phyloP scores from a whole-genome alignment of 1,140 invertebrate genomes.

The Nasonia longicornis region DNA sequence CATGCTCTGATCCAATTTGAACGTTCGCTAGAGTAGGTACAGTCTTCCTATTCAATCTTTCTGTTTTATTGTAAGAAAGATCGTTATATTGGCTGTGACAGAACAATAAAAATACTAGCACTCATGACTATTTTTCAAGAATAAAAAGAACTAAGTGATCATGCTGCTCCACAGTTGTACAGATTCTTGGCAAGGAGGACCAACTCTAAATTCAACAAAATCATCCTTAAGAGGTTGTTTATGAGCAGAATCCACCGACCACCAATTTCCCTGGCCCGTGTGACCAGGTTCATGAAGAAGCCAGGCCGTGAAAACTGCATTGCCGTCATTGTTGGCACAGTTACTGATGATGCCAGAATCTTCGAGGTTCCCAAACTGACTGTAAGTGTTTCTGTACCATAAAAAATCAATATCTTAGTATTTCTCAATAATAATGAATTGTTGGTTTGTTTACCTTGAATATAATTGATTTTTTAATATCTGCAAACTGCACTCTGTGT shows the following conservation, averaged over 20 bases:
- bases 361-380: constrained; percentile 92
- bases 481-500: constrained; percentile 54
- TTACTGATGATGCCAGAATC: constrained; percentile 96
- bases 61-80: constrained; percentile 36
- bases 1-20: constrained; percentile 52
- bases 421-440: neutral
- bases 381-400: constrained; percentile 67
- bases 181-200: constrained; percentile 96
- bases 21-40: constrained; percentile 52
- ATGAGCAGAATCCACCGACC: constrained; percentile 97
- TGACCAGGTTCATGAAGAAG: constrained; percentile 90
- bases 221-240: constrained; percentile 93
- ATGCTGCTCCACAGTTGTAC: constrained; percentile 80
- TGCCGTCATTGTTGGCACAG: constrained; percentile 93
- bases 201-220: constrained; percentile 95
- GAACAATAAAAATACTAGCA: too few relatives aligned
- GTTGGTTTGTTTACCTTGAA: neutral
- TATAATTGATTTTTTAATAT: neutral
- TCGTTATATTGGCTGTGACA: constrained; percentile 51
- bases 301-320: constrained; percentile 87
- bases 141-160: neutral
- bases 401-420: neutral
- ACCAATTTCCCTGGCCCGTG: constrained; percentile 90
- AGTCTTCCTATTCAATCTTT: constrained; percentile 53
- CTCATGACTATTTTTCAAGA: too few relatives aligned